Evolutionary conservation across 2,113 vertebrate species (phyloP).

Genomic region (Murina feae): DNA sequence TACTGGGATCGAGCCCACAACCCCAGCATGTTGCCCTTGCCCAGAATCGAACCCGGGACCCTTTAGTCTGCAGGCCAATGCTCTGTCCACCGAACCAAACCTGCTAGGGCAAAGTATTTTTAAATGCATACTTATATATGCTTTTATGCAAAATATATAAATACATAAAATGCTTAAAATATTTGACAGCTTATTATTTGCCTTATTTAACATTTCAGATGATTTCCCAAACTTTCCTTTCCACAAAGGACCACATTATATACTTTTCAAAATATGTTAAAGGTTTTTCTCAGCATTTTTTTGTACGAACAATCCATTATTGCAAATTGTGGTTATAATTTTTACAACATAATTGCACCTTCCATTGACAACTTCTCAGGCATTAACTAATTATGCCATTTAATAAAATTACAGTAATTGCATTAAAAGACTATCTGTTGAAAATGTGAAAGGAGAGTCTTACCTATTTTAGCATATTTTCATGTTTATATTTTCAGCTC

Average conservation of each 20-base stretch:
- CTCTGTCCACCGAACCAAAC: no score
- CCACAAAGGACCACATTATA: not conserved
- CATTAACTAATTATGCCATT: constrained; percentile 85
- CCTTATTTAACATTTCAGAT: not conserved
- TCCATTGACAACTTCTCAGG: constrained; percentile 83
- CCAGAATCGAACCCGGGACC: no score
- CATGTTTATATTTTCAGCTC: constrained; percentile 59
- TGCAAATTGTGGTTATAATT: constrained; percentile 78
- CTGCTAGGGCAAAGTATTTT: no score
- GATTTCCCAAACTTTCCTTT: not conserved
- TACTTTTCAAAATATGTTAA: constrained; percentile 74
- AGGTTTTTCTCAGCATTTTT: constrained; percentile 72
- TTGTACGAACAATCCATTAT: constrained; percentile 78
- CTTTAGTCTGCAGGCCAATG: no score
- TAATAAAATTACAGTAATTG: constrained; percentile 86
- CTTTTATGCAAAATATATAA: not conserved
- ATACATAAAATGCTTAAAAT: not conserved
- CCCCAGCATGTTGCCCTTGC: no score
- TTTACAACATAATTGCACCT: constrained; percentile 82
- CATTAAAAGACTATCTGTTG: constrained; percentile 79
- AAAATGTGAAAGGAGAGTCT: constrained; percentile 73
- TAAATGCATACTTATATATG: not conserved
- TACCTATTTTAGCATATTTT: constrained; percentile 54
- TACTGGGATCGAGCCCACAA: no score
- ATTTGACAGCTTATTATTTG: not conserved